phyloP scores from a whole-genome alignment of 2,113 vertebrate genomes.

The Perognathus longimembris region DNA sequence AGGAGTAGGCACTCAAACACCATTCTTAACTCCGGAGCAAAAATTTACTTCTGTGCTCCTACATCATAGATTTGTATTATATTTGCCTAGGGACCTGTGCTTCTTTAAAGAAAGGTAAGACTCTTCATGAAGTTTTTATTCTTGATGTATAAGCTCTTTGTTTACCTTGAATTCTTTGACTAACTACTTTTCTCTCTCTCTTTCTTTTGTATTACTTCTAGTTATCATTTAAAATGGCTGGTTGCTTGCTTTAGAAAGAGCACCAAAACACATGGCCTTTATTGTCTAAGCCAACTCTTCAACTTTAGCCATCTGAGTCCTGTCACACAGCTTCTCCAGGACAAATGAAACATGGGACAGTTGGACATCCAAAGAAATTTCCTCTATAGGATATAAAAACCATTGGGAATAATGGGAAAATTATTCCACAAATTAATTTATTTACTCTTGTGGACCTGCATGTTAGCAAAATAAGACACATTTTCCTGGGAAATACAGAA shows the following conservation, averaged over 20 bases:
- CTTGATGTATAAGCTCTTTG: not conserved
- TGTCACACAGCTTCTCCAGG: not conserved
- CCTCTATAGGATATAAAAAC: not conserved
- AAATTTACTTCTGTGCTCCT: not conserved
- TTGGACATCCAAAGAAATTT: not conserved
- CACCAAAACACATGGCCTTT: not conserved
- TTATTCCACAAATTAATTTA: slow-evolving; percentile 1
- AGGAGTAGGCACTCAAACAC: not conserved
- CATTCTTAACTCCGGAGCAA: not conserved
- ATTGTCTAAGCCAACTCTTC: slow-evolving; percentile 44
- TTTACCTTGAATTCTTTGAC: not conserved
- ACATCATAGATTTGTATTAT: not conserved
- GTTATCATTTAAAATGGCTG: not conserved
- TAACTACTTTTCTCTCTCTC: not conserved
- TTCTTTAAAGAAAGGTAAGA: not conserved
- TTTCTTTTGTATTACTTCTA: not conserved
- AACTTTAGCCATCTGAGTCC: slow-evolving; percentile 40
- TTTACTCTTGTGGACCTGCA: not conserved
- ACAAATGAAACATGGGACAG: not conserved
- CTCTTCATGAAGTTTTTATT: not conserved
- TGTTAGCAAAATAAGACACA: not conserved
- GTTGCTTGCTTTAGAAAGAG: not conserved
- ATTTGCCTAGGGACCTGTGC: not conserved
- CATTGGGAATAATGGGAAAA: not conserved
- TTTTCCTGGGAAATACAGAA: not conserved